Evolutionary conservation across 2,888 invertebrate genomes (phyloP).

Genomic region (Lumbricus terrestris): DNA sequence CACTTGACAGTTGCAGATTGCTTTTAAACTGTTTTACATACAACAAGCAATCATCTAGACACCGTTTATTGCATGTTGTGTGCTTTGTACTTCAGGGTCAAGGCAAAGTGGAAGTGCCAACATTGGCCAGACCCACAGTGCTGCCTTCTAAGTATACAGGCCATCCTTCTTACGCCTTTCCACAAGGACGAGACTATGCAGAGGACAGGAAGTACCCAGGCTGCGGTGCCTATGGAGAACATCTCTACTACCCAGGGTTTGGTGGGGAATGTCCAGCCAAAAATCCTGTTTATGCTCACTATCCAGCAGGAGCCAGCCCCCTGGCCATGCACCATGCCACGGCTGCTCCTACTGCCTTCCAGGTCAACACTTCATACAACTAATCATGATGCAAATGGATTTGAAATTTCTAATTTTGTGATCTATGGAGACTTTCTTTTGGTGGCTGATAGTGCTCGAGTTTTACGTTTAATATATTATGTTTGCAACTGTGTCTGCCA

Average conservation of each 20-base stretch:
- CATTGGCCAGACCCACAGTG: conserved; percentile 49
- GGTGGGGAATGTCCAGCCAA: conserved; percentile 28
- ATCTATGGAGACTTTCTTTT: background rate
- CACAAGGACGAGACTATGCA: conserved; percentile 50
- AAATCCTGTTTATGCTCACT: conserved; percentile 22
- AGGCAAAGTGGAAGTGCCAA: conserved; percentile 50
- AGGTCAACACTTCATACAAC: conserved; percentile 61
- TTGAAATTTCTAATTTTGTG: background rate
- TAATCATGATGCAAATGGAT: conserved; percentile 6
- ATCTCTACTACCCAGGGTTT: conserved; percentile 33
- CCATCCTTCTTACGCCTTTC: conserved; percentile 57
- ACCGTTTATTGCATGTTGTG: background rate
- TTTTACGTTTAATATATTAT: background rate
- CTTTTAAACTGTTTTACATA: no score
- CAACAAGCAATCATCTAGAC: no score
- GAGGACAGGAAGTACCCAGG: conserved; percentile 53
- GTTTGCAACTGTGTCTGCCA: background rate
- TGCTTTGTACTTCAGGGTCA: conserved; percentile 47
- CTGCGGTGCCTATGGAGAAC: conserved; percentile 39
- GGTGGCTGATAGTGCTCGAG: background rate
- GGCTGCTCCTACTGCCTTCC: conserved; percentile 53
- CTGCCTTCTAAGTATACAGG: conserved; percentile 56
- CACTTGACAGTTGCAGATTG: no score
- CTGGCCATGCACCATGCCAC: conserved; percentile 51
- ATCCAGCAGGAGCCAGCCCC: conserved; percentile 54